These are phyloP conservation scores for Dicentrarchus labrax DNA, from an alignment of 2,113 vertebrate species.

Conservation along the genomic window DNA sequence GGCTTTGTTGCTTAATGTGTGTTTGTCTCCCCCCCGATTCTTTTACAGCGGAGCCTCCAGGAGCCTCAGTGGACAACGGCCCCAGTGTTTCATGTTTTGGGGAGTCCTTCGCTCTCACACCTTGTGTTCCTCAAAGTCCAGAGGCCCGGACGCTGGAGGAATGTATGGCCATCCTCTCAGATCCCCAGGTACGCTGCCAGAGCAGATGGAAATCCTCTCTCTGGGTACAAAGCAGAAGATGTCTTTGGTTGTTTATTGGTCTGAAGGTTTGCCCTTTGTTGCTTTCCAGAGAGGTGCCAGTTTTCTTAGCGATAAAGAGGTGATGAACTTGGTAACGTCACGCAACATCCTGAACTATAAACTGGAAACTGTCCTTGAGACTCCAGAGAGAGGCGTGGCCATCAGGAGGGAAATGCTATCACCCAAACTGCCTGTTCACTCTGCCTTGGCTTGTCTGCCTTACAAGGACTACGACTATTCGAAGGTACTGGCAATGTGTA, in stretches of 20 bases:
- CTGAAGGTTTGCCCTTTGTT: not conserved
- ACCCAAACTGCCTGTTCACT: constrained; percentile 86
- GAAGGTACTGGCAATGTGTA: constrained; percentile 80
- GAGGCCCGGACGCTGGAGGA: constrained; percentile 89
- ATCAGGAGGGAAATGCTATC: constrained; percentile 92
- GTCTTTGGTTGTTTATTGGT: not conserved
- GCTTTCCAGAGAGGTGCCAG: constrained; percentile 87
- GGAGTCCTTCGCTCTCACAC: not conserved
- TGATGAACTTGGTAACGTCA: constrained; percentile 90
- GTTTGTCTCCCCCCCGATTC: not conserved
- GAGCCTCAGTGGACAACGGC: not conserved
- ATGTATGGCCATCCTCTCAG: constrained; percentile 89
- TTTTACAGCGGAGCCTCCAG: constrained; percentile 15
- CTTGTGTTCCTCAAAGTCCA: constrained; percentile 6
- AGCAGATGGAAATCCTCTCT: not conserved
- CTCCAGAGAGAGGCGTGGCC: constrained; percentile 92
- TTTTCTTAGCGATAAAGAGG: constrained; percentile 91
- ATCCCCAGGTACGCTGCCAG: constrained; percentile 85
- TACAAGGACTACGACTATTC: constrained; percentile 95
- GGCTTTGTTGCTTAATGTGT: not conserved
- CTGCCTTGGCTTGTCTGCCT: constrained; percentile 89
- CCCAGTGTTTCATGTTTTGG: not conserved
- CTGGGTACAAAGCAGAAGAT: not conserved
- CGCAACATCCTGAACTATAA: constrained; percentile 93
- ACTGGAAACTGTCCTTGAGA: constrained; percentile 91